Evolutionary conservation across 1,140 invertebrate species (phyloP), one percentile per base, ranked within the genome.

Genomic region (Spodoptera litura): DNA sequence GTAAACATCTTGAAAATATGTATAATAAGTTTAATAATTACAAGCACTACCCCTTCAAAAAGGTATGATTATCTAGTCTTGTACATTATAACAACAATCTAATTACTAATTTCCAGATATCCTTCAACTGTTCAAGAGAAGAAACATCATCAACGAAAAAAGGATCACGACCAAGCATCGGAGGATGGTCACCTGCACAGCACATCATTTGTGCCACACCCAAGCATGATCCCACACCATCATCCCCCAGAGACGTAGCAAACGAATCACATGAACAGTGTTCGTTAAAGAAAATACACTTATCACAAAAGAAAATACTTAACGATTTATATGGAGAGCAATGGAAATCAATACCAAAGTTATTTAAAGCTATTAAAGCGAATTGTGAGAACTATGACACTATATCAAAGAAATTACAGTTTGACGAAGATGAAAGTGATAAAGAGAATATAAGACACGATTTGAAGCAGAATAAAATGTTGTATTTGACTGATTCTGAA

Each of bases 161-260:
- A 72, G 73, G 83, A 11, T 82, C 81, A 2, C 80, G 79, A 77
- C 93, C 93, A n/a, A 93, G 91, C 68, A 81, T 81, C 38, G 88
- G 84, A 11, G 90, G 89, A 4, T 94, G 93, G 93, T 93, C 93
- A 5, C 93, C 92, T n/a, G 87, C 88, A 0, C 93, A 94, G 76
- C 87, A 86, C 55, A 93, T 92, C 15, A 77, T 93, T n/a, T 88
- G 87, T 77, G 91, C 89, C 1, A 89, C 89, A 61, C 91, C 93
- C 8, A 89, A 78, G 83, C 78, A 87, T 35, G 82, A 90, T 49
- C 80, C 85, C 2, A 52, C 88, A 68, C 93, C 93, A 27, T 89
- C 91, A 0, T 93, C 89, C 56, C 89, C 91, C 4, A 85, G 85
- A 81, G 91, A 94, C 44, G 77, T 87, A 81, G 84, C 86, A 4